Percentiles rank a stretch among this genome's conserved stretches.
These are phyloP conservation scores for Callithrix jacchus DNA, from an alignment of 2,113 vertebrate genomes.

Conservation along the genomic window DNA sequence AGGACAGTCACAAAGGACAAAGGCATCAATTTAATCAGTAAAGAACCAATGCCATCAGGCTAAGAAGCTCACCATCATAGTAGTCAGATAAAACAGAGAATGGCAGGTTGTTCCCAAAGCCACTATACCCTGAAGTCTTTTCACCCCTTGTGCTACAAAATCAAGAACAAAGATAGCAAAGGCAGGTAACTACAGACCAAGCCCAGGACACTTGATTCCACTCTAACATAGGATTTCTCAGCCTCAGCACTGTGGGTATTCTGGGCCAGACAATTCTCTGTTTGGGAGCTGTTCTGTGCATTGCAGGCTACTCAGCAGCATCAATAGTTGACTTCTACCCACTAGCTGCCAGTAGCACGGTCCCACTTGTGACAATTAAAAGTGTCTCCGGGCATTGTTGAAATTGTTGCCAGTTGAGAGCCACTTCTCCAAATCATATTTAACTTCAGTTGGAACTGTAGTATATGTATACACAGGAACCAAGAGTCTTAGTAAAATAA, in stretches of 20 bases:
- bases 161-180: neutral
- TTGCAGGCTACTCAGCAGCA: neutral
- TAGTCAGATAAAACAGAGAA: neutral
- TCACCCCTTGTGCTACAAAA: neutral
- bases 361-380: neutral
- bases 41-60: neutral
- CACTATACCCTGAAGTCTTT: neutral
- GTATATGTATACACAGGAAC: neutral
- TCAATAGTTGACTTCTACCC: neutral
- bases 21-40: neutral
- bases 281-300: neutral
- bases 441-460: neutral
- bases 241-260: neutral
- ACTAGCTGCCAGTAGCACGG: neutral
- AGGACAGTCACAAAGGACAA: neutral
- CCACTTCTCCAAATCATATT: neutral
- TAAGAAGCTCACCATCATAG: neutral
- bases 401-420: neutral
- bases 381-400: neutral
- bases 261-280: neutral
- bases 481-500: slow-evolving; percentile 17
- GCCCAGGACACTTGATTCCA: neutral
- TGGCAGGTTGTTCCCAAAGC: neutral
- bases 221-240: neutral
- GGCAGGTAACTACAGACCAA: neutral